Evolutionary conservation across 1,140 invertebrate genomes (phyloP), one percentile per base, ranked within the genome.

Genomic region (Drosophila miranda): DNA sequence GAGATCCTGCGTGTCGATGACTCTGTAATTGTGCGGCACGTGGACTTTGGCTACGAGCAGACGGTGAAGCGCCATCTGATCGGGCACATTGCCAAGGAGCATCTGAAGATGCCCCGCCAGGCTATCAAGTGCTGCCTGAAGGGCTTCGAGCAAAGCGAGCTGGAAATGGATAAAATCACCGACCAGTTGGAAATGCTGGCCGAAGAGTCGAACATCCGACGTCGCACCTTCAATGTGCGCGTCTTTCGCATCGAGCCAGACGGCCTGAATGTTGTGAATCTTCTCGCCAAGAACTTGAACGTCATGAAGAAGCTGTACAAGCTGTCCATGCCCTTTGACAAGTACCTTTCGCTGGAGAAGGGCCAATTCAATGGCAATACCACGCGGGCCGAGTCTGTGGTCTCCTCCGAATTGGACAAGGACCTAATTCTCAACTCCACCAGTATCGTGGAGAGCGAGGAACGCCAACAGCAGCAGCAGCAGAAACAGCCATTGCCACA

Each of bases 11-110:
- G 86, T 1, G 75, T 78, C 3, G 77, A 89, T 19, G 73, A 76
- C 1, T 75, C 88, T 9, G 84, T 90, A 43, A 78, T 89, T 49
- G 87, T 90, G 6, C 79, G 90, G 1, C 89, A 91, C 91, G 94
- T 97, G 1, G 96, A 97, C 91, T 96, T 95, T 92, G 96, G 96
- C 0, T 96, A 96, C 84, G 94, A 95, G 79, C 95, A 95, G 80
- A 92, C 92, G 46, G 92, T 95, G 9, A 82, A 92, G 9, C 77
- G 92, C 0, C 90, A 91, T 14, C 87, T 93, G 23, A 89, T 97
- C 11, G 93, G 94, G 64, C 91, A 90, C 5, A 95, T 96, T 11
- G 92, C 93, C 23, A 92, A 93, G 7, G 93, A 95, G 58, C 92
- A 96, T 56, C 89, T 96, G 8, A 91, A 90, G 21, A 90, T 96